These are phyloP conservation scores for Sceloporus undulatus DNA, from an alignment of 2,113 vertebrate species.

Conservation along the genomic window DNA sequence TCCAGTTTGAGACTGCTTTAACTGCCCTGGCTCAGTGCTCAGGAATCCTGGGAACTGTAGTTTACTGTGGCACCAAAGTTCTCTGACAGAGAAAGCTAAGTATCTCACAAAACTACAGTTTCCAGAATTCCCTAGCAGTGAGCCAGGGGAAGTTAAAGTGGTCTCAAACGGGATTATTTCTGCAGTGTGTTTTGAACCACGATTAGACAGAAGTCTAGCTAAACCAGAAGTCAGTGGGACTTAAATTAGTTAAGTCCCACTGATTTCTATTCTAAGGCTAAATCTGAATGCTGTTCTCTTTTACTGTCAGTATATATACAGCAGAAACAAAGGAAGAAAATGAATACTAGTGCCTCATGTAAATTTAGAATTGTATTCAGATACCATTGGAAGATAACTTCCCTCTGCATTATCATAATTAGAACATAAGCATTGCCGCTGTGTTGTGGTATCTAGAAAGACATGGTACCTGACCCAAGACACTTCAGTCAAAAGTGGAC, in stretches of 20 bases:
- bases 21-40: too few species aligned
- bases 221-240: not conserved
- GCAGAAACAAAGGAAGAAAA: not conserved
- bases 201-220: not conserved
- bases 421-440: accelerated
- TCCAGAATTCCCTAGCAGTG: too few species aligned
- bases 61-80: too few species aligned
- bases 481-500: not conserved
- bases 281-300: too few species aligned
- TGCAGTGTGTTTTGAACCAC: not conserved
- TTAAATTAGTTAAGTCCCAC: not conserved
- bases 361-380: not conserved
- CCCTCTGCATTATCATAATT: not conserved
- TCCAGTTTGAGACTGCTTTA: too few species aligned
- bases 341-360: not conserved
- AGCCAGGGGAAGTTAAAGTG: too few species aligned
- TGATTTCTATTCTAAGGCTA: not conserved
- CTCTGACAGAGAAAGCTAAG: too few species aligned
- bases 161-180: too few species aligned
- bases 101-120: too few species aligned
- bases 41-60: too few species aligned
- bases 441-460: accelerated
- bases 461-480: not conserved
- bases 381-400: not conserved
- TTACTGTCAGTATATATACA: too few species aligned